Conservation (phyloP, 2,113 vertebrate genomes). For the Tychaedon coryphoeus region DNA sequence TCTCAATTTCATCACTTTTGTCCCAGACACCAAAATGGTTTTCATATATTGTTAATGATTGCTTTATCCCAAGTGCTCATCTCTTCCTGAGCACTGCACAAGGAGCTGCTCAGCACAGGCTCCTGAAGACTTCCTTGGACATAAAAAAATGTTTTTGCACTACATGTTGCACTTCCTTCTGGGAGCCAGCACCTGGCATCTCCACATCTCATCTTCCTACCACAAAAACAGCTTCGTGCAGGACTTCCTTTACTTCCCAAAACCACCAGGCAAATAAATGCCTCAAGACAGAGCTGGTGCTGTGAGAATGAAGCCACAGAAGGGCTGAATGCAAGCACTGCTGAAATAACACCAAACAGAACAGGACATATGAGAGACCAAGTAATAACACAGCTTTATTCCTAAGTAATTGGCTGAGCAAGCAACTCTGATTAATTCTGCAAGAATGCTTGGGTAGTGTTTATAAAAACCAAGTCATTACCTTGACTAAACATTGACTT, state of each 20-base stretch:
- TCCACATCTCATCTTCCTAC: neutral
- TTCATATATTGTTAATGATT: neutral
- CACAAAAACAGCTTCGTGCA: neutral
- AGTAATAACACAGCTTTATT: neutral
- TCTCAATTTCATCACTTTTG: neutral
- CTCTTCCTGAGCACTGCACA: neutral
- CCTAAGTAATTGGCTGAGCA: conserved; percentile 37
- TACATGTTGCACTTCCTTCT: neutral
- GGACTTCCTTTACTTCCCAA: neutral
- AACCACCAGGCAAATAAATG: neutral
- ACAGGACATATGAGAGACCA: neutral
- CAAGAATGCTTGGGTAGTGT: conserved; percentile 6
- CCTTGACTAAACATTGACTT: conserved; percentile 59
- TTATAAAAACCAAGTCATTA: conserved; percentile 58
- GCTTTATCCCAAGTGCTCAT: neutral
- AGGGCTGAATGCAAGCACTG: neutral
- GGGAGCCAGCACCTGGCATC: neutral
- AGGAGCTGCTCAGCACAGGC: neutral
- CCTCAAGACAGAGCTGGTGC: neutral
- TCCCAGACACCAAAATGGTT: neutral
- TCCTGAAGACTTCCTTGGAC: neutral
- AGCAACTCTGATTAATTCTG: conserved; percentile 47
- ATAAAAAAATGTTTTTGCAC: neutral
- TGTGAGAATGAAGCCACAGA: neutral
- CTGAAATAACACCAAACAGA: neutral